Evolutionary conservation across 2,888 invertebrate species (phyloP), one percentile per base, ranked within the genome.

Genomic region (Mechanitis messenoides): DNA sequence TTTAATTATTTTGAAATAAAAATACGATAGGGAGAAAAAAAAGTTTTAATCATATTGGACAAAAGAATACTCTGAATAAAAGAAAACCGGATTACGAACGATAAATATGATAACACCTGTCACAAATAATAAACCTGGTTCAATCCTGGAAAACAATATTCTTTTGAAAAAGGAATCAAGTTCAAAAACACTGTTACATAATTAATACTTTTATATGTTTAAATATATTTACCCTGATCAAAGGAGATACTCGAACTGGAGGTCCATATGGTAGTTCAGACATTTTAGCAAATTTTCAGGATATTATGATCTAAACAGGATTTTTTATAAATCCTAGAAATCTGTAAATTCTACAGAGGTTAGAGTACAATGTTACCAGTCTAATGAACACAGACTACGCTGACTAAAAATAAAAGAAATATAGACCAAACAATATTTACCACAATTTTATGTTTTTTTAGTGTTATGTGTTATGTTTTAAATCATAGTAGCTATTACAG

Each of bases 171-270:
- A 58, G 42, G 63, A 64, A 65, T 64, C 47, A 72, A 71, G 67
- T 69, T 65, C 55, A 68, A 69, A 75, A 74, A 78, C 68, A 69
- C 67, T 75, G 75, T 84, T 85, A 85, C 83, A 84, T 85, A 82
- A 82, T 79, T 68, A 64, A 64, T 54, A 53, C 62, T 68, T 47
- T 45, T 50, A 53, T 53, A 61, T 33, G n/a, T 47, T 31, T 55
- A 55, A 20, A 20, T 46, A 38, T 72, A 80, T 73, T 88, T 91
- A 94, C 95, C 92, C 94, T 94, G 79, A 96, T 96, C 61, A 95
- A 84, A 58, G 96, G 96, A 58, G 96, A 95, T 69, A 96, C 95
- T 77, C 93, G 92, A 68, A 95, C 93, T 72, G 96, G 95, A 74
- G 94, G 91, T 80, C 92, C 92, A 72, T 72, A 90, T 12, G 89